Base-by-base conservation (phyloP, 1,140 invertebrate genomes). In the Laodelphax striatellus region DNA sequence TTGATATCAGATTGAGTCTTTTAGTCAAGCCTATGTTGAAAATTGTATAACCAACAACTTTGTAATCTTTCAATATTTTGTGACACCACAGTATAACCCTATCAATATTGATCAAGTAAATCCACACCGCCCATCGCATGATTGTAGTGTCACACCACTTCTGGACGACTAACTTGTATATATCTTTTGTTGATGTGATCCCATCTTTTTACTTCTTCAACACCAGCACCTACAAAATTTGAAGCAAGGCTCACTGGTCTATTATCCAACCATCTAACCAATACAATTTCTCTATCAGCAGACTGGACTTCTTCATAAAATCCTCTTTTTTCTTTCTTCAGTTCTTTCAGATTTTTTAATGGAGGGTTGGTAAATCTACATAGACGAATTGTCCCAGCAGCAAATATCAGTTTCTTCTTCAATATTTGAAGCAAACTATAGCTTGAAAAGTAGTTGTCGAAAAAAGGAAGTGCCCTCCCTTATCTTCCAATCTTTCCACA, bases 121-220 rank as follows among this genome's bases (percentile, higher is more conserved):
- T 75, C 73, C 38, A 75, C 69, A 38, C 73, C 72, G n/a, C 71
- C 71, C 72, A 75, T 75, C 46, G 61, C 66, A 52, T 66, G 62
- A 62, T 75, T 76, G 66, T 75, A 75, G 31, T 61, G 46, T 56
- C 68, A 67, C 0, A 74, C 62, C 38, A 73, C 64, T 46, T 68
- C 65, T 60, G 74, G 73, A 54, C 67, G 54, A 59, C 61, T 19
- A 13, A 74, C 62, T 31, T 31, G 28, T 9, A 73, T 59, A 55
- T 72, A 70, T 59, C 68, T 60, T 55, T 69, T 70, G 16, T 65
- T 43, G 57, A 61, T 65, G 66, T 69, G 70, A 56, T 65, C 66
- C 68, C 70, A 70, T 22, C 68, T 54, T 55, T 63, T 63, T 50
- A 66, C 69, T 22, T 14, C 13, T 17, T 60, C 58, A 55, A 38